phyloP scores from a whole-genome alignment of 2,888 invertebrate genomes.

The Aquatica leii region DNA sequence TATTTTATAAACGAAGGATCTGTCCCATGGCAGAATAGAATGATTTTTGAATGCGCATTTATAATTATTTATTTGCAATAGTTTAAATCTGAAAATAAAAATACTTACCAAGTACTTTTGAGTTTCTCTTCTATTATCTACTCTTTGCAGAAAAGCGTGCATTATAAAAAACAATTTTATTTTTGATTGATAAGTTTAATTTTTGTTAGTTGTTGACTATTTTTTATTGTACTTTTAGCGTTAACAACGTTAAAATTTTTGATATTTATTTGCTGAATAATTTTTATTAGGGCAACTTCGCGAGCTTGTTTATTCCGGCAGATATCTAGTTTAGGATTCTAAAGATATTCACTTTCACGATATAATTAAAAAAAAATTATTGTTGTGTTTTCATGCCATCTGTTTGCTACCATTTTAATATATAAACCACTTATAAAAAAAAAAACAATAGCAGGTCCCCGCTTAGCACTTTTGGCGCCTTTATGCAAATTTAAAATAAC shows the following conservation, averaged over 20 bases:
- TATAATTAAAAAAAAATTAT: no score
- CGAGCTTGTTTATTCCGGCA: no score
- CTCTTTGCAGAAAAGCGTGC: neutral
- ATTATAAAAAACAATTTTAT: neutral
- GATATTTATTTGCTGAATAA: neutral
- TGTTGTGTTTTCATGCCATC: no score
- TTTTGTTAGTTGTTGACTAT: neutral
- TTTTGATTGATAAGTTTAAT: no score
- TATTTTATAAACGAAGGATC: slow-evolving; percentile 38
- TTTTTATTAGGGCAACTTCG: neutral
- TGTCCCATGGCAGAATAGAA: slow-evolving; percentile 42
- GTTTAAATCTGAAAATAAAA: neutral
- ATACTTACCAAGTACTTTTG: neutral
- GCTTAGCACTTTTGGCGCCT: no score
- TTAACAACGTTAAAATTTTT: no score
- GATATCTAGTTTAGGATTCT: neutral
- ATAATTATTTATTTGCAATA: neutral
- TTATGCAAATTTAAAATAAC: no score
- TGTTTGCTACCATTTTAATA: no score
- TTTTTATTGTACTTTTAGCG: neutral
- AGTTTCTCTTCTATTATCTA: slow-evolving; percentile 1
- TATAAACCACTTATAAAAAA: neutral
- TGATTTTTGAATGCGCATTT: slow-evolving; percentile 25
- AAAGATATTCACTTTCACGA: no score
- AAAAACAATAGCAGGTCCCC: no score